Evolutionary conservation across 2,888 invertebrate species (phyloP), one percentile per base, ranked within the genome.

Genomic region (Drosophila tanythrix): DNA sequence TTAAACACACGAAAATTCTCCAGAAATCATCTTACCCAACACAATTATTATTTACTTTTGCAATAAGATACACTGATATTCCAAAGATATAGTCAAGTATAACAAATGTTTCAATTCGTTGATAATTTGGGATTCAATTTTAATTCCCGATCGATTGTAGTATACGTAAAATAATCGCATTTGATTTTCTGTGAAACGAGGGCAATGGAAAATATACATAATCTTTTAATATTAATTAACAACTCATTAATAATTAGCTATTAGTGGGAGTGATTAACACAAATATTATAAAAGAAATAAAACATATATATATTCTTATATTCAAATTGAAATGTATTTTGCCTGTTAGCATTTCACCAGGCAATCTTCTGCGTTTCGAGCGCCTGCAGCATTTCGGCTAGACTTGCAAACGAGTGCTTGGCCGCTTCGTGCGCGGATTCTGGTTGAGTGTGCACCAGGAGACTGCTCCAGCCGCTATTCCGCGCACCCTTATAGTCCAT

Each of bases 401-500:
- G 52, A 36, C 76, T 91, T 6, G 38, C 38, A 64, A 86, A 93
- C 1, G 89, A 81, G 53, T 92, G 91, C 1, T 66, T 80, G 48
- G 31, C 64, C 7, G 76, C 63, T 0, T 31, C 38, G 0, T 7
- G 18, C 13, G 33, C 10, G 2, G 46, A 10, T 31, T 62, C 53
- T 3, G 57, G 27, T 25, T 43, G 36, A 2, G 55, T 3, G 1
- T 79, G 74, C 6, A 92, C 76, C 2, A 92, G 70, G 11, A 92
- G 43, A 48, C 92, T 91, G 6, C 89, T 86, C 93, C 93, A 92
- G 25, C 93, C 93, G 31, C 96, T 95, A 25, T 94, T 94, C 74
- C 92, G 94, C 0, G 98, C 98, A 0, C 97, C 98, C 18, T 94
- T 72, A 92, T 97, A 98, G 93, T 98, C 98, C 58, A 96, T 94